Evolutionary conservation across 1,140 invertebrate species (phyloP).

Genomic region (Drosophila truncata): DNA sequence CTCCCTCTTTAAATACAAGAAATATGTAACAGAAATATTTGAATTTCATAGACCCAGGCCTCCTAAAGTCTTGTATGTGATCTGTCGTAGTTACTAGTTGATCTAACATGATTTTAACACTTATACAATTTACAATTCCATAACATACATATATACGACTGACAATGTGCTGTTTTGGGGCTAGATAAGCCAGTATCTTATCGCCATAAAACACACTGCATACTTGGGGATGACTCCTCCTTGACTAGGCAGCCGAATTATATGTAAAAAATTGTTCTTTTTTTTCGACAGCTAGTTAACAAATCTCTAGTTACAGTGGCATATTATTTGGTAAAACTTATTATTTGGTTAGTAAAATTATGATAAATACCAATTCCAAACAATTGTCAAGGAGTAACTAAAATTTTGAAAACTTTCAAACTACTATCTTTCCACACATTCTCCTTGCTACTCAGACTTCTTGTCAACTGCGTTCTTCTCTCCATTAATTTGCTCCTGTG

Average conservation of each 20-base stretch:
- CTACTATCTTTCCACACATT: not conserved
- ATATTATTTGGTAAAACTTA: slow-evolving; percentile 44
- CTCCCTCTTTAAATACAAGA: slow-evolving; percentile 11
- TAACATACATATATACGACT: slow-evolving; percentile 41
- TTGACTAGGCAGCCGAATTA: slow-evolving; percentile 52
- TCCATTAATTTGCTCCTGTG: not conserved
- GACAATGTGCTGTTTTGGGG: slow-evolving; percentile 16
- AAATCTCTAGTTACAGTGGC: slow-evolving; percentile 40
- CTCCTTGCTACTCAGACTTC: slow-evolving; percentile 25
- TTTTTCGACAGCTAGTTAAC: slow-evolving; percentile 38
- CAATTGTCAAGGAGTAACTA: slow-evolving; percentile 30
- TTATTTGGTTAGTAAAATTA: slow-evolving; percentile 43
- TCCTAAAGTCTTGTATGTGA: slow-evolving; percentile 32
- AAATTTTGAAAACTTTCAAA: slow-evolving; percentile 21
- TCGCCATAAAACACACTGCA: slow-evolving; percentile 21
- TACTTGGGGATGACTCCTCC: slow-evolving; percentile 28
- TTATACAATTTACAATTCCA: slow-evolving; percentile 42
- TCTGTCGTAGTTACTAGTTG: slow-evolving; percentile 35
- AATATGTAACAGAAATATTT: slow-evolving; percentile 11
- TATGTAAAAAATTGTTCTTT: slow-evolving; percentile 17
- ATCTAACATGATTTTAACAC: slow-evolving; percentile 31
- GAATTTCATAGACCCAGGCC: slow-evolving; percentile 26
- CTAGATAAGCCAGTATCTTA: slow-evolving; percentile 35
- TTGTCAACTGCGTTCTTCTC: slow-evolving; percentile 25
- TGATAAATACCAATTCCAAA: slow-evolving; percentile 20